Evolutionary conservation across 92 coral and sea anemone species (phyloP).

Genomic region (Phymanthus crucifer): DNA sequence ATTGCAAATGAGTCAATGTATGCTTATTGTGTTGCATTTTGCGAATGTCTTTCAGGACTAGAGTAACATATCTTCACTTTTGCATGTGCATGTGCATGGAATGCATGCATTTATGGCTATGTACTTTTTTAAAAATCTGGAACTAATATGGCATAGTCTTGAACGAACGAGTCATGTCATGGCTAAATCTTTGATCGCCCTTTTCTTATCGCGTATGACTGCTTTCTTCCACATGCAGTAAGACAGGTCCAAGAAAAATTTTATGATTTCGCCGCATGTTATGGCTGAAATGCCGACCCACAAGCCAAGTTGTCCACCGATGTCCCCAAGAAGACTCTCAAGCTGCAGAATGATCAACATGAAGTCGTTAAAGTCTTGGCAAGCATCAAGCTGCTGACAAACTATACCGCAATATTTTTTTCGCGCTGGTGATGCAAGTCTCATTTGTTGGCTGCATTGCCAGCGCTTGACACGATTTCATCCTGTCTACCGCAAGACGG

Average conservation of each 20-base stretch:
- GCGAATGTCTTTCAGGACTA: too few species aligned
- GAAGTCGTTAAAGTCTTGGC: not conserved
- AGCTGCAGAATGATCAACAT: constrained; percentile 16
- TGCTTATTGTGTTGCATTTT: too few species aligned
- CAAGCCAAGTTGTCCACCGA: constrained; percentile 65
- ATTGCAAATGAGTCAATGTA: too few species aligned
- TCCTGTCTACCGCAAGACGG: too few species aligned
- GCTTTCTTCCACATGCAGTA: constrained; percentile 24
- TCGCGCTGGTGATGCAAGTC: too few species aligned
- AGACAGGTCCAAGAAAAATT: constrained; percentile 42
- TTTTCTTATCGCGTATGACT: not conserved
- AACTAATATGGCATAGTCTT: not conserved
- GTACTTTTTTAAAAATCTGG: too few species aligned
- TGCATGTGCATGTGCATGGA: too few species aligned
- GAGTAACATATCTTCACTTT: too few species aligned
- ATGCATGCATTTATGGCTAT: too few species aligned
- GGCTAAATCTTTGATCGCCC: not conserved
- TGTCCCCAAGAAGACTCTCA: constrained; percentile 55
- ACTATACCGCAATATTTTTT: too few species aligned
- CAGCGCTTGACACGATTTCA: too few species aligned
- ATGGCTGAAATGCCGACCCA: constrained; percentile 62
- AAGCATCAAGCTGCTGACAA: not conserved
- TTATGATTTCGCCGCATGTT: constrained; percentile 45
- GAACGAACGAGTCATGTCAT: not conserved
- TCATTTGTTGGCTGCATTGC: too few species aligned